A percentile compares a stretch with the other conserved stretches of the same genome.
Evolutionary conservation across 2,888 invertebrate species (phyloP).

Genomic region (Teleiodes luculella): DNA sequence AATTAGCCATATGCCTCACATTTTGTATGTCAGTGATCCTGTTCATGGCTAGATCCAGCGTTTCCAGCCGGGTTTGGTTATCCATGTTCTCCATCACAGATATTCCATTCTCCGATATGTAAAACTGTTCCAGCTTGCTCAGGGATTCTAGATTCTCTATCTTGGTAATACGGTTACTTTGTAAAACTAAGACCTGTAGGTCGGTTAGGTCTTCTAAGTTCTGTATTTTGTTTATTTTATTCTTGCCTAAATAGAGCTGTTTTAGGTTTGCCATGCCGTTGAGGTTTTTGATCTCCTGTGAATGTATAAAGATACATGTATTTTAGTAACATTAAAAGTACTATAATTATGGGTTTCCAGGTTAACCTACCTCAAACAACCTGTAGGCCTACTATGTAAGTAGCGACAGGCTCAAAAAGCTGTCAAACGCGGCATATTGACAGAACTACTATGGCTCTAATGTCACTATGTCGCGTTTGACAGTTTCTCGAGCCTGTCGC

Average conservation of each 20-base stretch:
- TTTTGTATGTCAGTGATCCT: slow-evolving; percentile 89
- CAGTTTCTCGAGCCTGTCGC: no score
- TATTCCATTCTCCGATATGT: slow-evolving; percentile 96
- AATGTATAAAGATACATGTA: no score
- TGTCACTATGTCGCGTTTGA: no score
- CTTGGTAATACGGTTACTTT: slow-evolving; percentile 89
- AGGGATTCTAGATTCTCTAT: slow-evolving; percentile 91
- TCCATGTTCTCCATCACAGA: slow-evolving; percentile 86
- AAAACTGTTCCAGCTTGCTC: slow-evolving; percentile 89
- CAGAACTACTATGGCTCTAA: no score
- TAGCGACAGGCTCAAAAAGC: no score
- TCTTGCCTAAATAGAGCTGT: slow-evolving; percentile 94
- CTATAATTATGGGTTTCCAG: no score
- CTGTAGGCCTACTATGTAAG: no score
- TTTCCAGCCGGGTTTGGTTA: slow-evolving; percentile 84
- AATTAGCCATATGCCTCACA: slow-evolving; percentile 83
- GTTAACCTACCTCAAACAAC: no score
- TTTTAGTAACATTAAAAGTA: no score
- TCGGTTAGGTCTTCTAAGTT: slow-evolving; percentile 86
- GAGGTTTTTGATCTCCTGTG: slow-evolving; percentile 91
- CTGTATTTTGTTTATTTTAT: slow-evolving; percentile 93
- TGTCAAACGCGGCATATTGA: no score
- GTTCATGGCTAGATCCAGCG: slow-evolving; percentile 94
- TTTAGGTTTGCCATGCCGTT: slow-evolving; percentile 85
- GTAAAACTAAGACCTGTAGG: slow-evolving; percentile 90